phyloP scores from a whole-genome alignment of 2,888 invertebrate genomes.

The Drosophila greeni region DNA sequence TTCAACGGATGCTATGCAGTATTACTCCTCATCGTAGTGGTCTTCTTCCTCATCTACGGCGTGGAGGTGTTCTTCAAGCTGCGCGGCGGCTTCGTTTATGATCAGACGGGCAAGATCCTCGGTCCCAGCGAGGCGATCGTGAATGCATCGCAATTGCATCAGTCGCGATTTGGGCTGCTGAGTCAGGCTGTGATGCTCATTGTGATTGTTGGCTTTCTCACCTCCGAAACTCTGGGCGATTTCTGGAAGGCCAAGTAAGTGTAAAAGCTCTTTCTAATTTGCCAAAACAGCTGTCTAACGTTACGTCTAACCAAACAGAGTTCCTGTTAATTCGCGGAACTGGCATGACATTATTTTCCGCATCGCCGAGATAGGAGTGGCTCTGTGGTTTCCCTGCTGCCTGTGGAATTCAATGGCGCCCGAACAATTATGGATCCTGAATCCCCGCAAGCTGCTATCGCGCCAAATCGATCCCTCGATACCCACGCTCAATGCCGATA shows the following conservation, averaged over 20 bases:
- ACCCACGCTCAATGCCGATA: conserved; percentile 77
- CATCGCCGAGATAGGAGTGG: conserved; percentile 93
- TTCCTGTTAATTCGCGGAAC: conserved; percentile 92
- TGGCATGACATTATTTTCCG: conserved; percentile 95
- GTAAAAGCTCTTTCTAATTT: background rate
- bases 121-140: conserved; percentile 81
- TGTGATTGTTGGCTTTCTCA: conserved; percentile 91
- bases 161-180: conserved; percentile 91
- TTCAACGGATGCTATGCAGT: conserved; percentile 96
- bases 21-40: conserved; percentile 92
- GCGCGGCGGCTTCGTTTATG: conserved; percentile 90
- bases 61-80: conserved; percentile 96
- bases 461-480: conserved; percentile 82
- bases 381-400: conserved; percentile 96
- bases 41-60: conserved; percentile 95
- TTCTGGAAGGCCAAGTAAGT: conserved; percentile 95
- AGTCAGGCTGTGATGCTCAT: conserved; percentile 95
- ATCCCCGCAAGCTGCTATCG: conserved; percentile 91
- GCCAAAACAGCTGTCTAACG: background rate
- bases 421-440: conserved; percentile 94
- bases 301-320: conserved; percentile 79
- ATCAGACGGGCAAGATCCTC: conserved; percentile 83
- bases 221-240: conserved; percentile 93
- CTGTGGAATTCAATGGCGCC: conserved; percentile 98
- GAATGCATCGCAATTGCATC: conserved; percentile 92